Evolutionary conservation across 2,888 invertebrate genomes (phyloP), one percentile per base, ranked within the genome.

Genomic region (Apotomis turbidana): DNA sequence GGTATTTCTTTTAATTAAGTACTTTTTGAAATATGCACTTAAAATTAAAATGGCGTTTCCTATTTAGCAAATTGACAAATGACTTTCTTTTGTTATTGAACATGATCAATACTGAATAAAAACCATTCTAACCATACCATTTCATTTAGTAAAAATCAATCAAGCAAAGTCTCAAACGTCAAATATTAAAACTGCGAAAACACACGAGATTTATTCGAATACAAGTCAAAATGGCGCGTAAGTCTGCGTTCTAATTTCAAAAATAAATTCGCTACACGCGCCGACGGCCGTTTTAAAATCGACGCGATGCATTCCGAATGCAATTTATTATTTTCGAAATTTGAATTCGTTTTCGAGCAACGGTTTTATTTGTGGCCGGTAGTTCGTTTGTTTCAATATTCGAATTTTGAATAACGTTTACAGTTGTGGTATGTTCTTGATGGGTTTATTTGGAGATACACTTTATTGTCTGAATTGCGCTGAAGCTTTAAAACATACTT

Each of bases 191-290:
- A 83, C 82, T 77, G 83, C 81, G 85, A 89, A 90, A 89, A 87
- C 85, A 82, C 76, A 77, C 85, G 80, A 83, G 81, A 86, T 90
- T 87, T 85, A 87, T 88, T 85, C 85, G 85, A 81, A 83, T 85
- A 85, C 87, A 86, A 82, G 88, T 87, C 85, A 87, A 90, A 91
- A 90, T 90, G 87, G 90, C 87, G 90, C 86, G 86, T 86, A 89
- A 91, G 90, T 90, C 90, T 90, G 92, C 92, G 92, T 92, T 92
- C 93, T 88, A 92, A 89, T 91, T 93, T 91, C 93, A 92, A 93
- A 93, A 93, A 93, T 93, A 93, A 92, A 93, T 93, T 89, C 85
- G 90, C 87, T 85, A 87, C 86, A 85, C 88, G 86, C 90, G 85
- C 88, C 87, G 83, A 77, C 86, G 86, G 85, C 81, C 79, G 89